Percentiles rank a stretch among this genome's conserved stretches.
These are phyloP conservation scores for Metaphire vulgaris DNA, from an alignment of 1,140 invertebrate species.

Conservation along the genomic window DNA sequence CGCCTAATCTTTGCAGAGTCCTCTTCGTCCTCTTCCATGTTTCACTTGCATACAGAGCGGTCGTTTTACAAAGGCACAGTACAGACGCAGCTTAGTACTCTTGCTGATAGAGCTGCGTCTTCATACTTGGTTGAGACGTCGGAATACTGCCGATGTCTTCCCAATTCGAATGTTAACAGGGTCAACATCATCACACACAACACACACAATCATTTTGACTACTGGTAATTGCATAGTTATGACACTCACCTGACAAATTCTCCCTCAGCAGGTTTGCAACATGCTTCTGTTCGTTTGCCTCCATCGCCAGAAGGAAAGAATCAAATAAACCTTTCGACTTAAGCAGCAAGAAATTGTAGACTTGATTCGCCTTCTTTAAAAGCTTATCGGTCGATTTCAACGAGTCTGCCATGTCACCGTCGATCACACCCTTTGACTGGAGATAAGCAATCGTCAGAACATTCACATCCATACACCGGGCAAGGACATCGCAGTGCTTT, in stretches of 20 bases:
- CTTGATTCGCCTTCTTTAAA: not conserved
- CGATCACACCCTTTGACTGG: not conserved
- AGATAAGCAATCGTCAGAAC: not conserved
- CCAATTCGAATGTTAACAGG: no score
- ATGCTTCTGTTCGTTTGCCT: not conserved
- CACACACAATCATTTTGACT: no score
- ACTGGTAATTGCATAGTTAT: no score
- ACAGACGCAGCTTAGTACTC: no score
- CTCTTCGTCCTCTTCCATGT: no score
- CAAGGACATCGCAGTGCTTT: not conserved
- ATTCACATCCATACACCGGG: not conserved
- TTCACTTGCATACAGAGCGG: no score
- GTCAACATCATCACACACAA: no score
- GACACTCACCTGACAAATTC: not conserved
- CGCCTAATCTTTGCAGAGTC: no score
- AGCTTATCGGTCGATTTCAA: not conserved
- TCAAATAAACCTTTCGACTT: not conserved
- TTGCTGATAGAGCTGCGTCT: no score
- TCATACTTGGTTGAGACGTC: no score
- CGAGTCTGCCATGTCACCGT: not conserved
- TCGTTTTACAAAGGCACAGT: no score
- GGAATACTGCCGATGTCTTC: no score
- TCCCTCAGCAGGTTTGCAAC: not conserved
- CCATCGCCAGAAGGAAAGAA: not conserved
- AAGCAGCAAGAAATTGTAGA: not conserved